These are phyloP conservation scores for Melieria picta DNA, from an alignment of 2,888 invertebrate species.

Conservation along the genomic window DNA sequence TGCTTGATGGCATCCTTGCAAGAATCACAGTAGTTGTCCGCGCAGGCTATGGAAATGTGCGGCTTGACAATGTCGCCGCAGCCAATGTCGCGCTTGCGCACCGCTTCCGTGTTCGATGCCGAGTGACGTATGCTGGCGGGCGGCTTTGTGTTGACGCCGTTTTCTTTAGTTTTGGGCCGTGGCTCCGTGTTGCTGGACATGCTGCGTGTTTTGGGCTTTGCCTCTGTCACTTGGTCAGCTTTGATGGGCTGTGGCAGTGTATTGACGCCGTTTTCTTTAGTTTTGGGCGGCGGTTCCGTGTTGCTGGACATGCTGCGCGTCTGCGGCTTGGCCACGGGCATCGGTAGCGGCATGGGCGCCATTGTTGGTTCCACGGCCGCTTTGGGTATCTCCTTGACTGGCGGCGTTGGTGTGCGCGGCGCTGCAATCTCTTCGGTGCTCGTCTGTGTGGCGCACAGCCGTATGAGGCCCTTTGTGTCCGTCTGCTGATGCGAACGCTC, in stretches of 20 bases:
- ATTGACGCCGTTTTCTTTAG: conserved; percentile 48
- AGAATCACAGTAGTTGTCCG: conserved; percentile 71
- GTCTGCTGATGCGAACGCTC: conserved; percentile 59
- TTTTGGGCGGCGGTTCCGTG: conserved; percentile 46
- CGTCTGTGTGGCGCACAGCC: conserved; percentile 50
- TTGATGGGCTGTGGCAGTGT: conserved; percentile 46
- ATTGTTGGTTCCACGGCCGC: conserved; percentile 4
- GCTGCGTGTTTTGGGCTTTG: conserved; percentile 47
- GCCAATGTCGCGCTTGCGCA: conserved; percentile 67
- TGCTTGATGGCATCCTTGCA: conserved; percentile 70
- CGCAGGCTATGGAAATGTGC: conserved; percentile 67
- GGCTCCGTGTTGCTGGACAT: conserved; percentile 53
- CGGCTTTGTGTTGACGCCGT: conserved; percentile 51
- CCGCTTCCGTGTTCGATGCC: conserved; percentile 61
- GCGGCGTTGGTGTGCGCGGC: conserved; percentile 34
- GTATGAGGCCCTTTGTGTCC: conserved; percentile 64
- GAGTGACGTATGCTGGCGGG: conserved; percentile 49
- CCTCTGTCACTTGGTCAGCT: conserved; percentile 28
- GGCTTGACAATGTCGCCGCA: conserved; percentile 68
- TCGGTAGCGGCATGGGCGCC: neutral
- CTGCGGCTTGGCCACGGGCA: neutral
- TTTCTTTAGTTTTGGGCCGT: conserved; percentile 43
- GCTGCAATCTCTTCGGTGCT: conserved; percentile 56
- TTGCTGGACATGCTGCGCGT: conserved; percentile 50
- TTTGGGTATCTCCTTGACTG: conserved; percentile 7